Conservation (phyloP, 2,888 invertebrate species). For the Disparrhopalites patrizii region DNA sequence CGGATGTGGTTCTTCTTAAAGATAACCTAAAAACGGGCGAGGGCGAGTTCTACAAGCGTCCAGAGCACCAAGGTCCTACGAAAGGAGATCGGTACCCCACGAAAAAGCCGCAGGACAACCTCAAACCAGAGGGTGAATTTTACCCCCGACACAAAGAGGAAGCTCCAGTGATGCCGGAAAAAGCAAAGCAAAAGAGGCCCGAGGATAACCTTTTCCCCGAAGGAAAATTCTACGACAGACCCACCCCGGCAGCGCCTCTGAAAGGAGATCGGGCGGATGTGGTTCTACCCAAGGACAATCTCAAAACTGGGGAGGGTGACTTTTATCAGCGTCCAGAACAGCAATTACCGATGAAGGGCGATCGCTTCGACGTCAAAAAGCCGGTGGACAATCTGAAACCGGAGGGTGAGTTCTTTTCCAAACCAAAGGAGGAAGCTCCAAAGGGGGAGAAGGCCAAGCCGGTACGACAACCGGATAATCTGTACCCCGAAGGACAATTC, state of each 20-base stretch:
- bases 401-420: conserved; percentile 55
- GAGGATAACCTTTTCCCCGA: conserved; percentile 57
- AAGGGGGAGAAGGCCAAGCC: conserved; percentile 31
- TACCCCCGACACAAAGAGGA: conserved; percentile 51
- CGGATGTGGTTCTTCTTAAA: conserved; percentile 12
- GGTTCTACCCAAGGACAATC: conserved; percentile 56
- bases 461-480: conserved; percentile 56
- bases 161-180: conserved; percentile 49
- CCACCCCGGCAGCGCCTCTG: conserved; percentile 50
- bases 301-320: conserved; percentile 48
- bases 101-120: conserved; percentile 45
- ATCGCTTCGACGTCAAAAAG: conserved; percentile 49
- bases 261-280: conserved; percentile 41
- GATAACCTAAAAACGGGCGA: conserved; percentile 50
- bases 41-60: conserved; percentile 58
- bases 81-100: conserved; percentile 50
- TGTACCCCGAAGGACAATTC: conserved; percentile 58
- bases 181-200: conserved; percentile 52
- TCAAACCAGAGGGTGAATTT: conserved; percentile 57
- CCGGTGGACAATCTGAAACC: conserved; percentile 55
- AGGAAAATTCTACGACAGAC: conserved; percentile 53
- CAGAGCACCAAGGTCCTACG: conserved; percentile 49
- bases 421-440: conserved; percentile 31
- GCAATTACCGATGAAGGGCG: conserved; percentile 22
- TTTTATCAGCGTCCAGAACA: conserved; percentile 48